phyloP scores from a whole-genome alignment of 2,113 vertebrate species.

The Nipponia nippon region DNA sequence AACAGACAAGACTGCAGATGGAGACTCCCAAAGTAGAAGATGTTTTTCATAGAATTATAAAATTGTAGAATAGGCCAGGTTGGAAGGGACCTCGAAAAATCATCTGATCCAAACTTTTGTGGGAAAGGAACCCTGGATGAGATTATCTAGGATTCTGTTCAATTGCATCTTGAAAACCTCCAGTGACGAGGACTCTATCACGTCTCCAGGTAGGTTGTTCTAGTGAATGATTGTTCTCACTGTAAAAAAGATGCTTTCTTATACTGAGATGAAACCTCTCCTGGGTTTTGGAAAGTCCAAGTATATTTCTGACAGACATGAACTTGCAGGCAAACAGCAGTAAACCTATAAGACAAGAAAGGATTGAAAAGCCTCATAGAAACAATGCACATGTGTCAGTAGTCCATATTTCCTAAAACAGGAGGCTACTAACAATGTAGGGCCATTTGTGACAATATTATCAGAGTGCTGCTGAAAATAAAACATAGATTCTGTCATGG shows the following conservation, averaged over 20 bases:
- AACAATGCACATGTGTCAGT: neutral
- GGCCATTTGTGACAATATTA: neutral
- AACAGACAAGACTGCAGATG: neutral
- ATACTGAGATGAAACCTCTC: neutral
- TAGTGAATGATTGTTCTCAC: neutral
- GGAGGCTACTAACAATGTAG: neutral
- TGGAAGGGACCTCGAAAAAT: neutral
- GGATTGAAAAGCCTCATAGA: neutral
- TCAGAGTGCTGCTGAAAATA: neutral
- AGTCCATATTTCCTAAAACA: neutral
- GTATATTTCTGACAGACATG: neutral
- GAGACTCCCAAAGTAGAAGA: neutral
- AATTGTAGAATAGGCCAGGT: neutral
- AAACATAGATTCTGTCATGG: neutral
- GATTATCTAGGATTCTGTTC: neutral
- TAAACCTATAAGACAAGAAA: neutral
- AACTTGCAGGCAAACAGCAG: neutral
- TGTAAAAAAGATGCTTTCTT: neutral
- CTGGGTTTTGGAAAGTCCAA: neutral
- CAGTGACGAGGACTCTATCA: neutral
- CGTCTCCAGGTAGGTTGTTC: accelerated
- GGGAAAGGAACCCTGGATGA: neutral
- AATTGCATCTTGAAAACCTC: neutral
- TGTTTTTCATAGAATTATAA: neutral
- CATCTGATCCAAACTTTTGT: neutral